A percentile compares a stretch with the other conserved stretches of the same genome.
Evolutionary conservation across 1,140 invertebrate species (phyloP).

Genomic region (Drosophila saltans): DNA sequence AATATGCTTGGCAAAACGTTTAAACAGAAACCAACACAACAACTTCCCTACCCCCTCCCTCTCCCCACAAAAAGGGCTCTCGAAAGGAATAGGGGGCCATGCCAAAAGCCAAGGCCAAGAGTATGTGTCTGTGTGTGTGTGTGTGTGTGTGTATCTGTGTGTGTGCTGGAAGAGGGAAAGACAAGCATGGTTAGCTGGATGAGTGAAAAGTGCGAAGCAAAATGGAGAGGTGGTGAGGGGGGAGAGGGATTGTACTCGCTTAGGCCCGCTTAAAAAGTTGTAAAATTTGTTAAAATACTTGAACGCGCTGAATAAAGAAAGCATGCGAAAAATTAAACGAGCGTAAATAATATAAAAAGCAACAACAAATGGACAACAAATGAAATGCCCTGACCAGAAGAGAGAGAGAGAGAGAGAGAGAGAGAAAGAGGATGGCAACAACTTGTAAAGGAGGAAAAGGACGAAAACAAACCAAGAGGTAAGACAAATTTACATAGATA

Average conservation of each 20-base stretch:
- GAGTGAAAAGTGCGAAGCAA: too few relatives aligned
- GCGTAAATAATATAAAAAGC: conserved; percentile 69
- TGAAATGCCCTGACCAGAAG: not conserved
- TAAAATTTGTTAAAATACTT: conserved; percentile 73
- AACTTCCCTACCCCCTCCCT: too few relatives aligned
- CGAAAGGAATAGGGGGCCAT: conserved; percentile 16
- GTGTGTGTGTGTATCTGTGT: not conserved
- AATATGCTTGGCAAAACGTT: conserved; percentile 67
- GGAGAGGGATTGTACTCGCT: conserved; percentile 30
- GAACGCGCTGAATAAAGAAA: conserved; percentile 49
- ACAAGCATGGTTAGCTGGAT: not conserved
- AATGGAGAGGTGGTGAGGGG: not conserved
- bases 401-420: too few relatives aligned
- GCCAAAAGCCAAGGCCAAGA: conserved; percentile 53
- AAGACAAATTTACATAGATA: too few relatives aligned
- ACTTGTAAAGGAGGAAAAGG: not conserved
- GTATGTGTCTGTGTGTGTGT: not conserved
- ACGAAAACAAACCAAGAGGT: too few relatives aligned
- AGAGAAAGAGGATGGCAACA: not conserved
- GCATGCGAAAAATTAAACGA: conserved; percentile 67
- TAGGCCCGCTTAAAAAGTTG: conserved; percentile 68
- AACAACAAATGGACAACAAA: conserved; percentile 53
- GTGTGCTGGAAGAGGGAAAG: not conserved
- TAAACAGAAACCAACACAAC: conserved; percentile 29
- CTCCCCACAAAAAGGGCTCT: conserved; percentile 4